These are phyloP conservation scores for Zosterops pallidus DNA, from an alignment of 2,113 vertebrate species.

Conservation along the genomic window DNA sequence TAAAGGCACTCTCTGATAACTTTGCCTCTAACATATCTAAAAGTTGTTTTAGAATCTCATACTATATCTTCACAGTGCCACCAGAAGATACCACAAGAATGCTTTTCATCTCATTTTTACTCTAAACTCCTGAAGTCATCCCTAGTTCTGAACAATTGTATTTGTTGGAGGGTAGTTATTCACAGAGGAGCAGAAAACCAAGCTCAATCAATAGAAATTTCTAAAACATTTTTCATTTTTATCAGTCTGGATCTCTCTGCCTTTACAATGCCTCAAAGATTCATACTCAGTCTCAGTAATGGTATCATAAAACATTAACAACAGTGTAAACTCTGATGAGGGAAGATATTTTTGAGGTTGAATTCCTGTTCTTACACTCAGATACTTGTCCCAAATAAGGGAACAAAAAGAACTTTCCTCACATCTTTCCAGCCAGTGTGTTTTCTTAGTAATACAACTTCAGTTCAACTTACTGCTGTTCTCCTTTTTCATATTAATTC, in stretches of 20 bases:
- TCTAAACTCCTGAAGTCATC: not conserved
- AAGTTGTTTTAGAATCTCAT: not conserved
- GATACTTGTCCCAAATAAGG: not conserved
- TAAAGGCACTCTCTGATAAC: conserved; percentile 6
- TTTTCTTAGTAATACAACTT: not conserved
- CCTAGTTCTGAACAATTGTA: not conserved
- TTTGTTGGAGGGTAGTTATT: conserved; percentile 11
- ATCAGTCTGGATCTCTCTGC: conserved; percentile 33
- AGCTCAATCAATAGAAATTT: conserved; percentile 32
- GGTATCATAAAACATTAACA: not conserved
- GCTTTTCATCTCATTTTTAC: conserved; percentile 40
- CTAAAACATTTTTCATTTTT: conserved; percentile 8
- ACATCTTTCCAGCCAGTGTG: not conserved
- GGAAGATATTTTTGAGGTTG: not conserved
- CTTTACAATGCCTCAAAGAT: not conserved
- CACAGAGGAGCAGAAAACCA: not conserved
- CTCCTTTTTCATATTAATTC: not conserved
- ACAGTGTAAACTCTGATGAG: not conserved
- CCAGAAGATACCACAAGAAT: conserved; percentile 44
- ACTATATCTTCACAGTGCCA: conserved; percentile 1
- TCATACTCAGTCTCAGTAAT: not conserved
- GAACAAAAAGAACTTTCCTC: not conserved
- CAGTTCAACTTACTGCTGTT: not conserved
- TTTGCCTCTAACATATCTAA: not conserved
- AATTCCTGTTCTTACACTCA: not conserved